These are phyloP conservation scores for Cheilosia vernalis DNA, from an alignment of 2,888 invertebrate species.

Conservation along the genomic window DNA sequence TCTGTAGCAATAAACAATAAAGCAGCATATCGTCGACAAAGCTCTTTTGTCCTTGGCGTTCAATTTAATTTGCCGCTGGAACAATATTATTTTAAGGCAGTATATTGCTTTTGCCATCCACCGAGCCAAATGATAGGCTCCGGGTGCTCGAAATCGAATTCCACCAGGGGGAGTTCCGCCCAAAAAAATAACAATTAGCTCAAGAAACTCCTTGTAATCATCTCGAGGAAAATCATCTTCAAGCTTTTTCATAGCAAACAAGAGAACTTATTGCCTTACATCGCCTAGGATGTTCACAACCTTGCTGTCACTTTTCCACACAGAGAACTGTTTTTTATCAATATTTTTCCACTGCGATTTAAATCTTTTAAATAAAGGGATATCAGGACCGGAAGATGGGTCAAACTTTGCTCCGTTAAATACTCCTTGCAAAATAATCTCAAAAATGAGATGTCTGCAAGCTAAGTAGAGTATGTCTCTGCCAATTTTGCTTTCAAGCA, in stretches of 20 bases:
- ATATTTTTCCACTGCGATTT: constrained; percentile 15
- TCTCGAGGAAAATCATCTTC: constrained; percentile 17
- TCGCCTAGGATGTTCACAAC: constrained; percentile 13
- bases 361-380: constrained; percentile 24
- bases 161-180: constrained; percentile 21
- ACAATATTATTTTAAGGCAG: constrained; percentile 52
- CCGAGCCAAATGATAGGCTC: constrained; percentile 18
- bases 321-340: not conserved
- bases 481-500: constrained; percentile 4
- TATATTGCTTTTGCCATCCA: constrained; percentile 60
- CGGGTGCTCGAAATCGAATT: constrained; percentile 26
- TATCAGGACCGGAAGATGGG: constrained; percentile 22
- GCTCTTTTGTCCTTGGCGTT: constrained; percentile 37
- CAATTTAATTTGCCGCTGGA: constrained; percentile 45
- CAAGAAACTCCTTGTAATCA: constrained; percentile 27
- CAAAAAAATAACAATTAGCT: constrained; percentile 25
- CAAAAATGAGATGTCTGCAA: not conserved
- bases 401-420: no score
- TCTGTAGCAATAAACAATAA: constrained; percentile 37
- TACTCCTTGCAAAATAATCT: constrained; percentile 26
- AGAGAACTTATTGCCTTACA: constrained; percentile 19
- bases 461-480: no score
- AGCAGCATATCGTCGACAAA: constrained; percentile 48
- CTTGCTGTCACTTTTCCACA: not conserved
- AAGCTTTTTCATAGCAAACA: constrained; percentile 3